Base-by-base conservation (phyloP, 2,888 invertebrate genomes). In the Mesorhabditis sp. region DNA sequence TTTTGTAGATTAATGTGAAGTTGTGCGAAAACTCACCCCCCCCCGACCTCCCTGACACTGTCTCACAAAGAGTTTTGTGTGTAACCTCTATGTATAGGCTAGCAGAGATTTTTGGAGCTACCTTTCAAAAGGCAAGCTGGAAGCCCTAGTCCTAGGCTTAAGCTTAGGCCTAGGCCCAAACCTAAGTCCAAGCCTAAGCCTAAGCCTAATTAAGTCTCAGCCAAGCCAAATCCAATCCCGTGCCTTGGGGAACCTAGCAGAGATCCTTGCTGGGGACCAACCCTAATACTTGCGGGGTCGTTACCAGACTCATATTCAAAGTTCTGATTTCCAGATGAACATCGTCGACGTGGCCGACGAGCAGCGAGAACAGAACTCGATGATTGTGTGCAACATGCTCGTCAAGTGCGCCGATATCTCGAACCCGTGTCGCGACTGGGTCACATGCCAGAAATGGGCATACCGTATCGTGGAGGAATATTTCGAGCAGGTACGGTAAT, bases 391-490 rank as follows among this genome's bases (percentile, higher is more conserved):
- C 70, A 81, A 85, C 64, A 96, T 98, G 94, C 91, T 97, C 89
- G 95, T 98, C 86, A 98, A 84, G 71, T 85, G 84, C 67, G 94
- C 96, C 0, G 97, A 98, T 87, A 95, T 98, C 44, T 94, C 94
- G 73, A 98, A 98, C 88, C 96, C 97, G 0, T 92, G 94, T 3
- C 88, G 97, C 71, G 94, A 94, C 0, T 89, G 93, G 82, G 89
- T 90, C 75, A 78, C 88, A 44, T 89, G 88, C 77, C 94, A 94
- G 87, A 67, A 76, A 74, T 98, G 97, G 97, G 93, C 95, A 0
- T 90, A 91, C 79, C 90, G 95, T 83, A 98, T 98, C 78, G 95
- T 96, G 0, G 95, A 96, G 86, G 97, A 97, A 87, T 97, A 98
- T 88, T 97, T 95, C 88, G 90, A 91, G 81, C 97, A 91, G 89